Conservation (phyloP, 1,140 invertebrate genomes). For the Trissolcus basalis region DNA sequence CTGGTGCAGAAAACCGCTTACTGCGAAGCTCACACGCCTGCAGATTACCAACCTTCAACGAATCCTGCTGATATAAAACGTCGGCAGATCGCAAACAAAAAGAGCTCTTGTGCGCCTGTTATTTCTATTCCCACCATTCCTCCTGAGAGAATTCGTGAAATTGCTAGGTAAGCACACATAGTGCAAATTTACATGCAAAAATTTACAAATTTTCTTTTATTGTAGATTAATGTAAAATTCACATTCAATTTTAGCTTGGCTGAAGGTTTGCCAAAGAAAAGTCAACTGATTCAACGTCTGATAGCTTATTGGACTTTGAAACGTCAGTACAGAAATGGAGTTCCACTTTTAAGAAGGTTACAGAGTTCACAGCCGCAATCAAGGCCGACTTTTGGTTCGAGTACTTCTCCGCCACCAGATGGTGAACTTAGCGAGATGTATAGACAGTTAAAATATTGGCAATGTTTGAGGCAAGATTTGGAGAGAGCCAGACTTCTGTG, state of each 20-base stretch:
- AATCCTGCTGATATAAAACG: constrained; percentile 75
- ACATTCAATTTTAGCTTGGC: constrained; percentile 65
- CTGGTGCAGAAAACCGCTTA: constrained; percentile 96
- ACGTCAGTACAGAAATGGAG: constrained; percentile 95
- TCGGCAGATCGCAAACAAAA: constrained; percentile 86
- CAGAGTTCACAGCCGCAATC: constrained; percentile 83
- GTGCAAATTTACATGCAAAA: too few species aligned
- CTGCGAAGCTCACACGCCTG: constrained; percentile 94
- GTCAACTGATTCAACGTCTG: constrained; percentile 90
- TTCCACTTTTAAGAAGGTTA: constrained; percentile 91
- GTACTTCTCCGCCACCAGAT: constrained; percentile 73
- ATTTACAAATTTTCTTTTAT: too few species aligned
- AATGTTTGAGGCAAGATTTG: constrained; percentile 94
- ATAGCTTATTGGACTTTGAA: constrained; percentile 97
- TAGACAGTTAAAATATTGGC: constrained; percentile 95
- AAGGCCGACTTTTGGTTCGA: constrained; percentile 69
- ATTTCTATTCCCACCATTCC: constrained; percentile 96
- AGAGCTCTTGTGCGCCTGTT: constrained; percentile 91
- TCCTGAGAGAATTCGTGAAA: constrained; percentile 90
- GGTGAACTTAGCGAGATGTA: constrained; percentile 81
- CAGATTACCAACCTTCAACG: constrained; percentile 79
- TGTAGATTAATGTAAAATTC: too few species aligned
- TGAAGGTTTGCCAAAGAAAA: constrained; percentile 83
- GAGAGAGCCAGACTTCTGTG: constrained; percentile 94
- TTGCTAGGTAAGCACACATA: too few species aligned